These are phyloP conservation scores for Poeciliopsis presidionis DNA, from an alignment of 2,797 vertebrate genomes.

Conservation along the genomic window DNA sequence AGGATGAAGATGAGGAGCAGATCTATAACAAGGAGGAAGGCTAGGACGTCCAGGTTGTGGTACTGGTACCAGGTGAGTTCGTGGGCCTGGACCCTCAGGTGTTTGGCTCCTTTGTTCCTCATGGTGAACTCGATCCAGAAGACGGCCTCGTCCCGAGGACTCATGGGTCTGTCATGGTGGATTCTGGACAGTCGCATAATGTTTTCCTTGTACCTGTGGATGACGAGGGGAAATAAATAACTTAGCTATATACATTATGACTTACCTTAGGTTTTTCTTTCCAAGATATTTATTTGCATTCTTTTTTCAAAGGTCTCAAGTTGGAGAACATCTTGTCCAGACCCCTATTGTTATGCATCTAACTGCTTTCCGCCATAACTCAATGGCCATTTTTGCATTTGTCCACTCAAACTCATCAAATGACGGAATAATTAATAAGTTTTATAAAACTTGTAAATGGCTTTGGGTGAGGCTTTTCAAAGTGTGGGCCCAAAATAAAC, in stretches of 20 bases:
- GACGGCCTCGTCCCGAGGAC: slow-evolving; percentile 77
- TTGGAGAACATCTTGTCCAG: not conserved
- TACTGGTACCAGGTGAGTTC: slow-evolving; percentile 82
- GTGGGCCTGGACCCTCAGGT: slow-evolving; percentile 81
- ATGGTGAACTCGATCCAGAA: slow-evolving; percentile 89
- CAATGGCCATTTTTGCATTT: not conserved
- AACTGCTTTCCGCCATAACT: not conserved
- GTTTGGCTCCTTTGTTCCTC: slow-evolving; percentile 83
- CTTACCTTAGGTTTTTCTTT: not conserved
- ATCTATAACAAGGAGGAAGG: not conserved
- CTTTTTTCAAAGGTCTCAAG: not conserved
- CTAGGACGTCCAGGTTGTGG: no score
- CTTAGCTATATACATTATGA: no score
- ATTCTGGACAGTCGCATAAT: not conserved
- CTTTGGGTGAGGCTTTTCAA: no score
- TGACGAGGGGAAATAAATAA: not conserved
- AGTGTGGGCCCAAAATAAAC: no score
- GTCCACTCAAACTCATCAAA: not conserved
- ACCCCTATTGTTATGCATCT: not conserved
- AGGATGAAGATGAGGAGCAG: slow-evolving; percentile 38
- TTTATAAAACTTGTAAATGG: no score
- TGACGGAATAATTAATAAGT: no score
- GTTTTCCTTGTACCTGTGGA: not conserved
- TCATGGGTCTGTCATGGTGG: slow-evolving; percentile 75
- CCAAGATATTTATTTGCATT: not conserved